A percentile compares a stretch with the other conserved stretches of the same genome.
Conservation (phyloP, 2,113 vertebrate species). For the Dromas ardeola region DNA sequence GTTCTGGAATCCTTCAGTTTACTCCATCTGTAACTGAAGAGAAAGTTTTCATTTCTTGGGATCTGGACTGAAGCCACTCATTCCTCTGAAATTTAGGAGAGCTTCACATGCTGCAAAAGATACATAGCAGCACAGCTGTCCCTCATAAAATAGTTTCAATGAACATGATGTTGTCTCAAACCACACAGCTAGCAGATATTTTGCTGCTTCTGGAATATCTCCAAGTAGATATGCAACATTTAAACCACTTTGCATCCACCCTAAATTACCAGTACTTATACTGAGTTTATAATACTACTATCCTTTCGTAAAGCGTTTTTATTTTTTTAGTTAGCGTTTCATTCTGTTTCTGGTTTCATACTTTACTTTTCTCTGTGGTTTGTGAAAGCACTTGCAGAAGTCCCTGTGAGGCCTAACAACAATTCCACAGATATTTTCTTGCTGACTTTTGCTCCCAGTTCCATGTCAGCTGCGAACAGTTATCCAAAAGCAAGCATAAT, state of each 20-base stretch:
- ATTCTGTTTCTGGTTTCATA: not conserved
- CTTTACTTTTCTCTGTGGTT: not conserved
- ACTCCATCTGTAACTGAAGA: not conserved
- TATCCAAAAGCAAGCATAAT: not conserved
- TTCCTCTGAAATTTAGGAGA: not conserved
- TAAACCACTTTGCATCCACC: not conserved
- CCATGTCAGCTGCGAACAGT: not conserved
- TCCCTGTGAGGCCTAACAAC: not conserved
- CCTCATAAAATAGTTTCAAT: not conserved
- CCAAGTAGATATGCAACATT: not conserved
- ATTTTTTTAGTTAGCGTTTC: not conserved
- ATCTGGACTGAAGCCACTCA: not conserved
- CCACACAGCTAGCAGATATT: not conserved
- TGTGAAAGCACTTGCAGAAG: not conserved
- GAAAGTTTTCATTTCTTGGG: not conserved
- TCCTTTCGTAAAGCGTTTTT: not conserved
- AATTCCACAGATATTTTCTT: not conserved
- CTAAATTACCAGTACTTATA: not conserved
- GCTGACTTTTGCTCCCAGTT: not conserved
- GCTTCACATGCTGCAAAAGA: not conserved
- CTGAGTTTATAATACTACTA: not conserved
- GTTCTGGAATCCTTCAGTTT: not conserved
- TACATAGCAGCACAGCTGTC: not conserved
- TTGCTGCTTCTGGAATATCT: not conserved
- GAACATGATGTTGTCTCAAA: not conserved